These are phyloP conservation scores for Apostichopus leukothele DNA, from an alignment of 53 echinoderm and acorn worm species.

Conservation along the genomic window DNA sequence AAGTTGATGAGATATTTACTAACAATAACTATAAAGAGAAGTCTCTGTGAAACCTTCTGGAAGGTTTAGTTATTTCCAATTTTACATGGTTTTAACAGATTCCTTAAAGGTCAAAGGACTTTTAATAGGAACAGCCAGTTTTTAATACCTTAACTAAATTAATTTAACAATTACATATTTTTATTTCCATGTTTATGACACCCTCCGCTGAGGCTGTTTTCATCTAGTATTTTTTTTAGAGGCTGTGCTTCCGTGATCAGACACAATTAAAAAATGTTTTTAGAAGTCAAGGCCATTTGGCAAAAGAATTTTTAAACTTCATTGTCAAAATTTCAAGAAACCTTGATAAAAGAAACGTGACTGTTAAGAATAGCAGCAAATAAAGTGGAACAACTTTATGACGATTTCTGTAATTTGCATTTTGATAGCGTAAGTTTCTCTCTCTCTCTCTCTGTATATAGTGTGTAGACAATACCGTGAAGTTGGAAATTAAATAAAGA, in stretches of 20 bases:
- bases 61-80: background rate
- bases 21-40: background rate
- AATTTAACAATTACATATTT: background rate
- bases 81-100: background rate
- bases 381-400: background rate
- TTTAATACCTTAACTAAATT: background rate
- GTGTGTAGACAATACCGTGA: conserved; percentile 2
- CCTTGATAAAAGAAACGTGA: background rate
- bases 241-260: background rate
- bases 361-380: background rate
- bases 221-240: background rate
- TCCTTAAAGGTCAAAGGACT: background rate
- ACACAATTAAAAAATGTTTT: no score
- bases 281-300: no score
- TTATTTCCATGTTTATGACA: background rate
- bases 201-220: background rate
- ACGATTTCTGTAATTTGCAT: background rate
- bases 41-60: background rate
- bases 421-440: background rate
- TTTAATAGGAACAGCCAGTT: background rate
- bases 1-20: no score
- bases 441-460: background rate
- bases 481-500: background rate
- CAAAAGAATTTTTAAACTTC: no score
- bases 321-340: background rate